Conservation (phyloP, 92 coral and sea anemone genomes). For the Phenganax subtilis region DNA sequence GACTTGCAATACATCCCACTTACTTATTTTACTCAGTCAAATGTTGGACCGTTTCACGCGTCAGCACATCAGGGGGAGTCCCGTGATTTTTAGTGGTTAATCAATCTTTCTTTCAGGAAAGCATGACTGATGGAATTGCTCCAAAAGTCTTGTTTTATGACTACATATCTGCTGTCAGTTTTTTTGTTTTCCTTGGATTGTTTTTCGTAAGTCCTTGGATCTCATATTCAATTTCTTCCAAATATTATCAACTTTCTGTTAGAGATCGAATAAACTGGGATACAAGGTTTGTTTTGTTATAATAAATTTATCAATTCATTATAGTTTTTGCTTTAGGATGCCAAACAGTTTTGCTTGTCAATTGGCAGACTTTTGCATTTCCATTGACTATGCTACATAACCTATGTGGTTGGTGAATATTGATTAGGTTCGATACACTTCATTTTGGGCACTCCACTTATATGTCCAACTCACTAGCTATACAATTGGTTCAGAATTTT, state of each 20-base stretch:
- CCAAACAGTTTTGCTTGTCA: no score
- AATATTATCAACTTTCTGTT: slow-evolving; percentile 50
- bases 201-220: slow-evolving; percentile 54
- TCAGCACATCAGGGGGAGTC: no score
- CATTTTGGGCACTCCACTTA: no score
- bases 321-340: neutral
- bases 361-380: no score
- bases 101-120: slow-evolving; percentile 8
- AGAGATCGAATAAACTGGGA: slow-evolving; percentile 75
- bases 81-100: neutral
- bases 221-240: slow-evolving; percentile 42
- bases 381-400: no score
- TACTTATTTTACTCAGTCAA: no score
- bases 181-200: slow-evolving; percentile 33
- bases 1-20: no score
- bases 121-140: slow-evolving; percentile 18
- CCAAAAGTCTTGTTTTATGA: slow-evolving; percentile 24
- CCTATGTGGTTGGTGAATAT: no score
- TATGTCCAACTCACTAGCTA: no score
- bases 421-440: no score
- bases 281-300: slow-evolving; percentile 64
- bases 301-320: neutral
- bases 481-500: no score
- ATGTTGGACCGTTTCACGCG: no score
- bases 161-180: slow-evolving; percentile 37